Evolutionary conservation across 2,888 invertebrate genomes (phyloP).

Genomic region (Heteropelma amictum): DNA sequence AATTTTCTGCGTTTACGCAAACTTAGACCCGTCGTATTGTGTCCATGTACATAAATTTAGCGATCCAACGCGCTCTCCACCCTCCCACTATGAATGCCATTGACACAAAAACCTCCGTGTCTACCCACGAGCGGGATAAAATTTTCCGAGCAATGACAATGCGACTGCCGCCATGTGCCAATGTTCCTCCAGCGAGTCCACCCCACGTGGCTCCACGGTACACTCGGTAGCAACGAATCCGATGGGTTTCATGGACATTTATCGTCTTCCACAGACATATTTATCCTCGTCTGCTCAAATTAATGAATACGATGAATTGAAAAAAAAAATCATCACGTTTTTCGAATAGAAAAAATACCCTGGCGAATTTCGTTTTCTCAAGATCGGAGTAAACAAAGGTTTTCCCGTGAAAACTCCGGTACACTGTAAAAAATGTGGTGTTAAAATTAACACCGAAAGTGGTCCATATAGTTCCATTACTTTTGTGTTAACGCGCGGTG

Average conservation of each 20-base stretch:
- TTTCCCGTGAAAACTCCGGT: no score
- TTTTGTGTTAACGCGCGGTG: no score
- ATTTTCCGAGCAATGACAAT: conserved; percentile 31
- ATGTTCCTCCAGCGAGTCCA: neutral
- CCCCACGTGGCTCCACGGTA: conserved; percentile 26
- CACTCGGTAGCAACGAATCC: neutral
- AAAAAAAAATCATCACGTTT: no score
- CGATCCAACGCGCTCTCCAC: conserved; percentile 58
- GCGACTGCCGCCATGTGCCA: conserved; percentile 34
- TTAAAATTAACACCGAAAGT: no score
- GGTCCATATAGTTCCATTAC: no score
- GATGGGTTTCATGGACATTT: conserved; percentile 15
- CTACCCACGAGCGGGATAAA: conserved; percentile 19
- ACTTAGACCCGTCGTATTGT: conserved; percentile 15
- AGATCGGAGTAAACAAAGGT: no score
- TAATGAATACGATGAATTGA: no score
- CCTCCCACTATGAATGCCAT: conserved; percentile 75
- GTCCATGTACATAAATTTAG: conserved; percentile 57
- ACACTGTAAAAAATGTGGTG: neutral
- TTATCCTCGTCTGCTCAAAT: neutral
- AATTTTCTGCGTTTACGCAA: conserved; percentile 37
- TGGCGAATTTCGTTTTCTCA: no score
- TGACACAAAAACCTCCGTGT: conserved; percentile 66
- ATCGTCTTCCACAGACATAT: conserved; percentile 15
- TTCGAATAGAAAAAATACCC: no score